phyloP scores from a whole-genome alignment of 2,888 invertebrate genomes.

The Pyrocoelia pectoralis region DNA sequence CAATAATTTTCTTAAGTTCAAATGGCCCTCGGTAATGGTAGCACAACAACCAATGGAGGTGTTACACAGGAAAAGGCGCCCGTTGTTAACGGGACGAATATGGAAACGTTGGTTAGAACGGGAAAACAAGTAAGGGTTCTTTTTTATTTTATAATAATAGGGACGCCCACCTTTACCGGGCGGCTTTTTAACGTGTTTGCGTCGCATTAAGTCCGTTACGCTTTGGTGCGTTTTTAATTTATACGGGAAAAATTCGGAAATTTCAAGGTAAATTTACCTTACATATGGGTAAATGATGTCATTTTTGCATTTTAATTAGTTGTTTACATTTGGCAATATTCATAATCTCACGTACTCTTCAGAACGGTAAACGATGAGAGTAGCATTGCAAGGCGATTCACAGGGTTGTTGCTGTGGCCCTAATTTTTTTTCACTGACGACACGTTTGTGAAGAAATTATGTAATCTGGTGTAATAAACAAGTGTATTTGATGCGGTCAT shows the following conservation, averaged over 20 bases:
- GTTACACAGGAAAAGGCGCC: constrained; percentile 64
- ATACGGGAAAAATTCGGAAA: not conserved
- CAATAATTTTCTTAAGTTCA: not conserved
- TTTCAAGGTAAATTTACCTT: too few relatives aligned
- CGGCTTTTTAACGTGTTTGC: too few relatives aligned
- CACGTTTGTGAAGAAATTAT: constrained; percentile 19
- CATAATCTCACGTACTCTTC: not conserved
- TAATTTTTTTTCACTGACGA: not conserved
- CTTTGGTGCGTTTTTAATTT: not conserved
- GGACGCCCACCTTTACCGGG: too few relatives aligned
- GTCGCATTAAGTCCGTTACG: not conserved
- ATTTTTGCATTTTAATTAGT: not conserved
- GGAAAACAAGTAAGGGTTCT: constrained; percentile 64
- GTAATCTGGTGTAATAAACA: constrained; percentile 27
- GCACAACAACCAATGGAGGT: constrained; percentile 56
- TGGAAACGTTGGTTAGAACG: constrained; percentile 66
- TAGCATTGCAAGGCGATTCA: not conserved
- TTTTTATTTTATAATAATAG: too few relatives aligned
- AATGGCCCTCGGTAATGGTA: constrained; percentile 60
- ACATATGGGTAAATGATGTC: not conserved
- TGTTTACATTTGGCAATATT: not conserved
- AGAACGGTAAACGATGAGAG: constrained; percentile 5
- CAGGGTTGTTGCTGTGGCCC: not conserved
- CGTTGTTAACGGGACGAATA: constrained; percentile 67
- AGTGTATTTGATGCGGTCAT: constrained; percentile 13